Evolutionary conservation across 2,113 vertebrate genomes (phyloP).

Genomic region (Cololabis saira): DNA sequence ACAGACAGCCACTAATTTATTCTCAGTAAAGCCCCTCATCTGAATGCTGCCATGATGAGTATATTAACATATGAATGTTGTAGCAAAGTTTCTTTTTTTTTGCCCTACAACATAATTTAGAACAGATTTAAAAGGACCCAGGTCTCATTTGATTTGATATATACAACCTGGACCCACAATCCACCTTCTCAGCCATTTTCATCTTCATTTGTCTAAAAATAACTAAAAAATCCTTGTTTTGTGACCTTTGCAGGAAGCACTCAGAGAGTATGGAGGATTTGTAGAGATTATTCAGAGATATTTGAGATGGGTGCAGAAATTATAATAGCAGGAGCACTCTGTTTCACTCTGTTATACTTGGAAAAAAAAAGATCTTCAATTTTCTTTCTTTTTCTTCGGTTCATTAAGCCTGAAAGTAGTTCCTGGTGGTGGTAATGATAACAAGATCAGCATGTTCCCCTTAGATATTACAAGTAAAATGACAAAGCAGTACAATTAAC

Average conservation of each 20-base stretch:
- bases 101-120: too few relatives aligned
- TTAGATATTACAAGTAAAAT: slow-evolving; percentile 2
- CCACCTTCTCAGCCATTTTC: too few relatives aligned
- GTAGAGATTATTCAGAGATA: slow-evolving; percentile 27
- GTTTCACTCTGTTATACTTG: background rate
- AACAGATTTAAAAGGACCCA: too few relatives aligned
- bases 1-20: too few relatives aligned
- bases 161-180: too few relatives aligned
- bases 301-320: slow-evolving; percentile 37
- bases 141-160: too few relatives aligned
- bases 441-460: slow-evolving; percentile 1
- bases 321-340: slow-evolving; percentile 8
- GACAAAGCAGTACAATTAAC: background rate
- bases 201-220: background rate
- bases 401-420: background rate
- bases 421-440: slow-evolving; percentile 12
- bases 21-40: too few relatives aligned
- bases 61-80: too few relatives aligned
- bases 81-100: too few relatives aligned
- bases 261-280: slow-evolving; percentile 6
- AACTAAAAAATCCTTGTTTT: background rate
- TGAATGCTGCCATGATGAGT: too few relatives aligned
- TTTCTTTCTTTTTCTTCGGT: too few relatives aligned
- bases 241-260: slow-evolving; percentile 42
- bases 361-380: background rate